Base-by-base conservation (phyloP, 2,113 vertebrate genomes). In the Ptilorrhoa leucosticta region DNA sequence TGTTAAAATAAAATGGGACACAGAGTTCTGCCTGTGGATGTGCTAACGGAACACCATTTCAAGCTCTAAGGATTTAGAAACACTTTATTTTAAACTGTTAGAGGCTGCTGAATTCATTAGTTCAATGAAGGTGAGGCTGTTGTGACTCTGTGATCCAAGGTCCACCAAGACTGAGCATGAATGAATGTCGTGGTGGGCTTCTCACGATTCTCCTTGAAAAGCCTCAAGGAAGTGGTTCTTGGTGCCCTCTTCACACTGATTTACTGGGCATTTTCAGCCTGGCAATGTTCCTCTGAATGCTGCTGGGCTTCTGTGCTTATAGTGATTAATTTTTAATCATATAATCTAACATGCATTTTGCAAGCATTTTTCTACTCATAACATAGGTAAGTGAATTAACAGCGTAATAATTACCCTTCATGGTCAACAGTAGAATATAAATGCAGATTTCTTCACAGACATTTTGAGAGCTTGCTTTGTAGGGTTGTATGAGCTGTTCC, bases 191-290 rank as follows among this genome's bases (percentile, higher is more conserved):
- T 23, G 27, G 11, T 42, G 51, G 9, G 33, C 22, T 83, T 78
- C 57, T 61, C 39, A 66, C 6, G 6, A 11, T 56, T 50, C 18
- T 31, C 23, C 39, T 64, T n/a, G 12, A 37, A 68, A 2, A 69
- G 2, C 18, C 45, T 33, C 44, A 39, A 31, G 20, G 37, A 78
- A 56, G 9, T 31, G 35, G 2, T 16, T 31, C 19, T 3, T 4
- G 24, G 6, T 50, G 4, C 1, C 9, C 4, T 1, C 0, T 65
- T 69, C 72, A 51, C 13, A 18, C 1, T 15, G 54, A 26, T 19
- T 78, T 39, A 15, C 18, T 31, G n/a, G 18, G 8, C 1, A 12
- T 65, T 84, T 45, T 70, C 23, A 72, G 30, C 10, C 39, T 89
- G 44, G 18, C 28, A 21, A 4, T 70, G 8, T 23, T 95, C 31